Evolutionary conservation across 2,113 vertebrate genomes (phyloP).

Genomic region (Acanthisitta chloris): DNA sequence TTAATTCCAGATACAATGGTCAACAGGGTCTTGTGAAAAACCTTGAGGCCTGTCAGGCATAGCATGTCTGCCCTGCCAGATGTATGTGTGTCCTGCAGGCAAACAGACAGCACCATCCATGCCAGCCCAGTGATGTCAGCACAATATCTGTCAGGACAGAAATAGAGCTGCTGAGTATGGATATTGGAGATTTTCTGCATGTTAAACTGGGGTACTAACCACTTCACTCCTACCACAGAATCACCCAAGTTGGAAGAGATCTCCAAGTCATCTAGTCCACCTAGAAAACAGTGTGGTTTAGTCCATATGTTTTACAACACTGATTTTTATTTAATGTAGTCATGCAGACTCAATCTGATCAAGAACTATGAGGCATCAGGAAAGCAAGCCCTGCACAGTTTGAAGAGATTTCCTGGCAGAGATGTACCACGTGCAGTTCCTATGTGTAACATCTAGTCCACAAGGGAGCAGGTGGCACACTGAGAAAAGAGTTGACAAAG

Average conservation of each 20-base stretch:
- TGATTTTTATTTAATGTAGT: not conserved
- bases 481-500: not conserved
- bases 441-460: accelerated
- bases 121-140: not conserved
- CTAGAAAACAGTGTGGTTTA: not conserved
- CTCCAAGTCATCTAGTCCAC: not conserved
- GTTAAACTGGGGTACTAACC: not conserved
- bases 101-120: not conserved
- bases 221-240: not conserved
- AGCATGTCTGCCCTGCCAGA: not conserved
- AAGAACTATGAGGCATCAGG: not conserved
- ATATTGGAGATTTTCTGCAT: not conserved
- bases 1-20: not conserved
- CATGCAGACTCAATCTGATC: not conserved
- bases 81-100: not conserved
- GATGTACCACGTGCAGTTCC: not conserved
- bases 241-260: not conserved
- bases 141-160: not conserved
- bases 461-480: not conserved
- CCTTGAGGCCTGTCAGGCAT: not conserved
- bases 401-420: not conserved
- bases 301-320: not conserved
- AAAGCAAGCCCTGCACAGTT: not conserved
- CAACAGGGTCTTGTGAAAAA: not conserved
- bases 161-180: not conserved